A percentile compares a stretch with the other conserved stretches of the same genome.
Evolutionary conservation across 2,888 invertebrate genomes (phyloP).

Genomic region (Cephonodes hylas): DNA sequence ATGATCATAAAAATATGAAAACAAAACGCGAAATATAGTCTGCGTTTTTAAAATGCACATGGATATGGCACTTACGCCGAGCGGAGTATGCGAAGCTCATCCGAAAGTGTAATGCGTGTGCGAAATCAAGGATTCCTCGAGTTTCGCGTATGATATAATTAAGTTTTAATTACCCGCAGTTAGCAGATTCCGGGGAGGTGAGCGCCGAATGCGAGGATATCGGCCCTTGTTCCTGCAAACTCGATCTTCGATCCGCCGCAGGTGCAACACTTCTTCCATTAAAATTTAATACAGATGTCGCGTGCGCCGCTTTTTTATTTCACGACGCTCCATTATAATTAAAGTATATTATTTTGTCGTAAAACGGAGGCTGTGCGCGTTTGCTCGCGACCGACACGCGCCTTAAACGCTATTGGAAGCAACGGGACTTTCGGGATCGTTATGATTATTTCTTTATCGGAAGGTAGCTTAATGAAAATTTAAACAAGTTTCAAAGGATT

Average conservation of each 20-base stretch:
- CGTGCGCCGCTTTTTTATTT: conserved; percentile 73
- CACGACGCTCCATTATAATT: conserved; percentile 74
- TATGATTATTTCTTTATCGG: conserved; percentile 60
- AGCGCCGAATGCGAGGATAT: conserved; percentile 43
- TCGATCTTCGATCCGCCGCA: conserved; percentile 53
- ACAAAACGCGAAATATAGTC: too few relatives aligned
- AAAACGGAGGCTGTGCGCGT: conserved; percentile 55
- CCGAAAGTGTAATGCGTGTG: conserved; percentile 28
- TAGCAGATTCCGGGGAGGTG: conserved; percentile 52
- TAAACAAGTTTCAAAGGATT: conserved; percentile 28
- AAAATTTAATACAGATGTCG: conserved; percentile 80
- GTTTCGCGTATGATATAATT: conserved; percentile 46
- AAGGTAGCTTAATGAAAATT: conserved; percentile 32
- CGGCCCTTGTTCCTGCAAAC: conserved; percentile 50
- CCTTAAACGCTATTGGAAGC: conserved; percentile 42
- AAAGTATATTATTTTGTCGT: conserved; percentile 78
- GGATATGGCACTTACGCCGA: too few relatives aligned
- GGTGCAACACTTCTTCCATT: conserved; percentile 74
- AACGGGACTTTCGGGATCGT: conserved; percentile 59
- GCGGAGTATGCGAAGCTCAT: neutral
- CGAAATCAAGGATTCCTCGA: conserved; percentile 32
- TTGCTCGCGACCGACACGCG: conserved; percentile 61
- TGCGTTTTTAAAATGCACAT: too few relatives aligned
- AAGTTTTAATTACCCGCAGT: conserved; percentile 68
- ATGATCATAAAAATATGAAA: too few relatives aligned